These are phyloP conservation scores for Beris chalybata DNA, from an alignment of 2,888 invertebrate species.

Conservation along the genomic window DNA sequence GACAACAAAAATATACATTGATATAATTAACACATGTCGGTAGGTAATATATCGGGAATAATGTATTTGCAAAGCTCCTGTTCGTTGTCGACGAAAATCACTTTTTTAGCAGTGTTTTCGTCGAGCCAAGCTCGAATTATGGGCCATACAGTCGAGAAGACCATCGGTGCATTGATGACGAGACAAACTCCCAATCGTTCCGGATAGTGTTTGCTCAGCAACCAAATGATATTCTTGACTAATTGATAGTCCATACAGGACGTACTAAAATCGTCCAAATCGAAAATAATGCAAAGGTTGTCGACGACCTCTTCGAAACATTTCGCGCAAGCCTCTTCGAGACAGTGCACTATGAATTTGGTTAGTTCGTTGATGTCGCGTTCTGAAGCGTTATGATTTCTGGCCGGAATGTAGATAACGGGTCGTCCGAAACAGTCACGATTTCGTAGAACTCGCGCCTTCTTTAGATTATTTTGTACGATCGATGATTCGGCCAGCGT, in stretches of 20 bases:
- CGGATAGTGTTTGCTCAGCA: slow-evolving; percentile 75
- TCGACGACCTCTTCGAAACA: slow-evolving; percentile 80
- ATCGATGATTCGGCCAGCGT: slow-evolving; percentile 59
- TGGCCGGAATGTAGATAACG: slow-evolving; percentile 77
- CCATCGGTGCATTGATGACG: slow-evolving; percentile 71
- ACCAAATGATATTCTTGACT: slow-evolving; percentile 76
- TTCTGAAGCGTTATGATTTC: slow-evolving; percentile 70
- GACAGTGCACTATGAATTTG: slow-evolving; percentile 74
- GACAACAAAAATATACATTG: background rate
- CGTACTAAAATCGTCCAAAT: slow-evolving; percentile 71
- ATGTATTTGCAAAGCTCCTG: slow-evolving; percentile 72
- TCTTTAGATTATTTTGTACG: slow-evolving; percentile 64
- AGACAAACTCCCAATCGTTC: slow-evolving; percentile 77
- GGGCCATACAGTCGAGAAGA: slow-evolving; percentile 79
- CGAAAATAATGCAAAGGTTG: slow-evolving; percentile 79
- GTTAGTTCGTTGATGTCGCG: slow-evolving; percentile 76
- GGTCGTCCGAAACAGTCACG: slow-evolving; percentile 74
- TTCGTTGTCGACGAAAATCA: slow-evolving; percentile 70
- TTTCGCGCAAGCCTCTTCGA: slow-evolving; percentile 75
- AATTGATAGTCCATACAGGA: slow-evolving; percentile 81
- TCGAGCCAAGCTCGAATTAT: slow-evolving; percentile 77
- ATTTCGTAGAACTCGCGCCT: slow-evolving; percentile 71
- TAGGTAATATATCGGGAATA: slow-evolving; percentile 77
- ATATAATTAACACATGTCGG: slow-evolving; percentile 60
- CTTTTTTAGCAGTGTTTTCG: slow-evolving; percentile 76